These are phyloP conservation scores for Sminthurinus signatus DNA, from an alignment of 1,140 invertebrate genomes.

Conservation along the genomic window DNA sequence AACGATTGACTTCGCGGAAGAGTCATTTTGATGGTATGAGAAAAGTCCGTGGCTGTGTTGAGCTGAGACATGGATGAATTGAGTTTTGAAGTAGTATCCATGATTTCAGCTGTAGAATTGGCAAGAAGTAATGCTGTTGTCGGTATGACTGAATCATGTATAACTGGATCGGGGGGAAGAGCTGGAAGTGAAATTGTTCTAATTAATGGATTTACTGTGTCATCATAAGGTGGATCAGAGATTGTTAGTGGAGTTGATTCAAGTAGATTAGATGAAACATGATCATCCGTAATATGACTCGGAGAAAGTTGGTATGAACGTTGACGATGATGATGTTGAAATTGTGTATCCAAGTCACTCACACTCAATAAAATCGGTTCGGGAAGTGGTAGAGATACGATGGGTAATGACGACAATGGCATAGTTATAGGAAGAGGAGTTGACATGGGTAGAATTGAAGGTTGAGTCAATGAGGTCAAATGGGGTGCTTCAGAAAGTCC, in stretches of 20 bases:
- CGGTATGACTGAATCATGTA: slow-evolving; percentile 23
- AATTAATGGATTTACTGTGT: slow-evolving; percentile 1
- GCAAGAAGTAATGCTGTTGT: slow-evolving; percentile 20
- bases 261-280: neutral
- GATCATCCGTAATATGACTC: neutral
- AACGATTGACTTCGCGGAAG: slow-evolving; percentile 17
- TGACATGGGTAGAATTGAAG: neutral
- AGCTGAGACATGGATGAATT: slow-evolving; percentile 16
- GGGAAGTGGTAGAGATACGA: too few relatives aligned
- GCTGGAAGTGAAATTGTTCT: slow-evolving; percentile 31
- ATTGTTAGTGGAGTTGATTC: neutral
- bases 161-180: slow-evolving; percentile 23
- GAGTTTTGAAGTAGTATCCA: slow-evolving; percentile 11
- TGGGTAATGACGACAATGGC: neutral
- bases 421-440: neutral
- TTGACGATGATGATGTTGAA: neutral
- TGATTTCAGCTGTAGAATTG: slow-evolving; percentile 17
- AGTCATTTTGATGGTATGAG: slow-evolving; percentile 21
- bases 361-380: neutral
- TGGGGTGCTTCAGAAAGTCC: too few relatives aligned
- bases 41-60: neutral
- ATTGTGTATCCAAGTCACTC: neutral
- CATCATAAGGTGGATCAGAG: neutral
- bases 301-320: neutral
- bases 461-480: too few relatives aligned